Evolutionary conservation across 2,113 vertebrate species (phyloP).

Genomic region (Neoarius graeffei): DNA sequence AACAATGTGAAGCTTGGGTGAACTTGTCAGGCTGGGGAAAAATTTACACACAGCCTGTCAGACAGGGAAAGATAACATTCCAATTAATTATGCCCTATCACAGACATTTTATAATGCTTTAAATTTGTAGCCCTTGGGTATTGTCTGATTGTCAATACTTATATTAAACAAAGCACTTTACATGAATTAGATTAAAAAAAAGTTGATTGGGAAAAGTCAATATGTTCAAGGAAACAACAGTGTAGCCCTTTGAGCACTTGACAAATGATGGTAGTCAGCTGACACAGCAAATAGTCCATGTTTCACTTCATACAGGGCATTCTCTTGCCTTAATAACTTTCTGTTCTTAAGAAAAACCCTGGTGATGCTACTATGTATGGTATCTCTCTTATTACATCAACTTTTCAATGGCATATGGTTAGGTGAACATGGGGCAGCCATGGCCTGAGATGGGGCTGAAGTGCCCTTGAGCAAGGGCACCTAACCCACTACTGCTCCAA

Average conservation of each 20-base stretch:
- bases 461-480: too few species aligned
- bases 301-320: neutral
- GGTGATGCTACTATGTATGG: neutral
- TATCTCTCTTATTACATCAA: conserved; percentile 3
- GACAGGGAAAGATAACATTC: conserved; percentile 9
- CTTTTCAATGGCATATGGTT: too few species aligned
- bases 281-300: neutral
- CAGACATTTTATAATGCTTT: neutral
- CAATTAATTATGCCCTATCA: neutral
- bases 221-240: neutral
- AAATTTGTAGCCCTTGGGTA: neutral
- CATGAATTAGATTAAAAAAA: neutral
- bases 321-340: neutral
- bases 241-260: neutral
- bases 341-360: conserved; percentile 6
- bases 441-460: too few species aligned
- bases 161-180: neutral
- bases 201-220: neutral
- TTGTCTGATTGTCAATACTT: neutral
- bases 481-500: too few species aligned
- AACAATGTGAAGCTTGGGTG: conserved; percentile 66
- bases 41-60: conserved; percentile 61
- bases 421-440: too few species aligned
- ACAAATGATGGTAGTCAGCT: neutral
- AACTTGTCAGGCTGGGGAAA: conserved; percentile 61